phyloP scores from a whole-genome alignment of 2,888 invertebrate genomes.

The Mythimna albipuncta region DNA sequence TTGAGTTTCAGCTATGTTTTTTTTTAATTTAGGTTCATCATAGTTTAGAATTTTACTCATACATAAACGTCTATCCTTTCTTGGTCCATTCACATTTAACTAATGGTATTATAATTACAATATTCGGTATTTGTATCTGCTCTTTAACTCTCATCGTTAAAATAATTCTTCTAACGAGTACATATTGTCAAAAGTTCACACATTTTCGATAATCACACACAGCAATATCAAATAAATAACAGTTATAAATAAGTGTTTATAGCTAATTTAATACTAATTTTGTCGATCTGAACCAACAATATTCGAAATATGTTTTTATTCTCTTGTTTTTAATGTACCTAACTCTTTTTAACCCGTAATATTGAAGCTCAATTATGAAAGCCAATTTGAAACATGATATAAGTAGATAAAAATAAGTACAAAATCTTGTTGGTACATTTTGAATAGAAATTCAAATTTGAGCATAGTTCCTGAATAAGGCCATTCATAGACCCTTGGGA shows the following conservation, averaged over 20 bases:
- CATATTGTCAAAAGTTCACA: conserved; percentile 4
- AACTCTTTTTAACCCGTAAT: not conserved
- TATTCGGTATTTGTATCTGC: not conserved
- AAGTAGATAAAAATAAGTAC: not conserved
- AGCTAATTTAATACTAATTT: conserved; percentile 45
- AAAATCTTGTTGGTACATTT: conserved; percentile 1
- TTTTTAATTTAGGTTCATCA: not conserved
- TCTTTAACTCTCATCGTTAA: not conserved
- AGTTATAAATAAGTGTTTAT: not conserved
- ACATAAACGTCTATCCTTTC: not conserved
- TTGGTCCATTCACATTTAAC: not conserved
- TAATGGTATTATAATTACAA: not conserved
- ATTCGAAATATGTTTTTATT: conserved; percentile 1
- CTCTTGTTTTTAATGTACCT: not conserved
- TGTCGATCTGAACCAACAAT: conserved; percentile 2
- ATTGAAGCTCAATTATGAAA: conserved; percentile 1
- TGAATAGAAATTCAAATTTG: not conserved
- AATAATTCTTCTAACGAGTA: not conserved
- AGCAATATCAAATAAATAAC: conserved; percentile 25
- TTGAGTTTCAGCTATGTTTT: not conserved
- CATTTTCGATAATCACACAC: conserved; percentile 2
- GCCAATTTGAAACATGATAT: not conserved
- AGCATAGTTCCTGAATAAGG: not conserved
- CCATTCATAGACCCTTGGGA: not conserved
- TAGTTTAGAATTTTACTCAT: not conserved